Base-by-base conservation (phyloP, 2,888 invertebrate species). In the Tipula confusa region DNA sequence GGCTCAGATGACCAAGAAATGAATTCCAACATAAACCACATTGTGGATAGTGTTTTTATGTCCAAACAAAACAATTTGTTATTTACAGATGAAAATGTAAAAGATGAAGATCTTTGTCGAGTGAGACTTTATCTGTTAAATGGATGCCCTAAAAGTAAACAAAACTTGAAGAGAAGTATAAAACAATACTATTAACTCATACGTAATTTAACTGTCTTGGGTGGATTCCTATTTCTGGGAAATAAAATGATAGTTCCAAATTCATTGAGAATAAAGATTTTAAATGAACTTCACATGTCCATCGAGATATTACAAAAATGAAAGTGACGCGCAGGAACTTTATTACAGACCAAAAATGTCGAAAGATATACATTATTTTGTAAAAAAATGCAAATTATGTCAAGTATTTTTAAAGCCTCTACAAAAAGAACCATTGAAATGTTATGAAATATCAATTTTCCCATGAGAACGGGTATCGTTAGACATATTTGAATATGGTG, bases 401-500 rank as follows among this genome's bases (percentile, higher is more conserved):
- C 84, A 85, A 83, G 33, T 84, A 82, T 84, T 84, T 28, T 83
- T 48, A 64, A 84, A 84, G n/a, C 84, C 84, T 38, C 85, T 85
- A 83, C 84, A 83, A 83, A 86, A 85, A 82, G 85, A 86, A 83
- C 85, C 85, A 80, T 82, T 15, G n/a, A n/a, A n/a, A n/a, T n/a
- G n/a, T n/a, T n/a, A n/a, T n/a, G n/a, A n/a, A n/a, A n/a, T n/a
- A n/a, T 84, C 86, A 2, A 80, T 85, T 29, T 86, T 85, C 84
- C 85, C 86, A 0, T 86, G 84, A 85, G 84, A 85, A 31, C 84
- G 82, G 79, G 85, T 85, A 11, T 64, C 83, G 15, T 84, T 85
- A 81, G 85, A 86, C 82, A 82, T 86, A 29, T 85, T 85, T 48
- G 85, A 86, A 83, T 85, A 84, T 64, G 85, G 85, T 3, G 84